Evolutionary conservation across 2,888 invertebrate species (phyloP), one percentile per base, ranked within the genome.

Genomic region (Cerastis leucographa): DNA sequence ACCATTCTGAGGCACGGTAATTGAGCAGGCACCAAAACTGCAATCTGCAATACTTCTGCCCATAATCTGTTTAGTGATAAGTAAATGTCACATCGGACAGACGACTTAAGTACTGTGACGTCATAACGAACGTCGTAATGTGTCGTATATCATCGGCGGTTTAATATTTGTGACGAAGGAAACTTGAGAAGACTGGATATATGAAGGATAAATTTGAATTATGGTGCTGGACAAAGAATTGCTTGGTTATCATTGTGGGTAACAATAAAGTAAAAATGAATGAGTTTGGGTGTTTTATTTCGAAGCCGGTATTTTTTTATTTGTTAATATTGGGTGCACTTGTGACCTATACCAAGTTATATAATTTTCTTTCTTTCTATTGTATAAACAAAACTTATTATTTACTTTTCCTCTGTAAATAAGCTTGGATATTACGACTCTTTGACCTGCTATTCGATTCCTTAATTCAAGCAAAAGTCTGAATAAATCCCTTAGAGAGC

Each of bases 111-210:
- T 81, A 84, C 71, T 78, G 84, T 85, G 83, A 82, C 81, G 87
- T 83, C 84, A 82, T 83, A 74, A 88, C 85, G 79, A 85, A 86
- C 88, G 86, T 86, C 87, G 89, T 89, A 89, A 91, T 90, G 87
- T 87, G 83, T 88, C 90, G 88, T 91, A 90, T 87, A 90, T 92
- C 92, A 92, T 89, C 87, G 85, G 87, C 78, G 89, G 90, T 89
- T 88, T 84, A 83, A 79, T 85, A 79, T 79, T 76, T 73, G 61
- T 75, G 75, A 73, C 71, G 64, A 73, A 73, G 70, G 71, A 44
- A 59, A 71, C 12, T n/a, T 3, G 14, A 42, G n/a, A 42, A 51
- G 25, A 19, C 35, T 67, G 76, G 49, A 40, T 56, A 40, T 56
- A 61, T 44, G 42, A 25, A 61, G 8, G 12, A 12, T n/a, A 14